These are phyloP conservation scores for Eledone cirrhosa DNA, from an alignment of 2,888 invertebrate species.

Conservation along the genomic window DNA sequence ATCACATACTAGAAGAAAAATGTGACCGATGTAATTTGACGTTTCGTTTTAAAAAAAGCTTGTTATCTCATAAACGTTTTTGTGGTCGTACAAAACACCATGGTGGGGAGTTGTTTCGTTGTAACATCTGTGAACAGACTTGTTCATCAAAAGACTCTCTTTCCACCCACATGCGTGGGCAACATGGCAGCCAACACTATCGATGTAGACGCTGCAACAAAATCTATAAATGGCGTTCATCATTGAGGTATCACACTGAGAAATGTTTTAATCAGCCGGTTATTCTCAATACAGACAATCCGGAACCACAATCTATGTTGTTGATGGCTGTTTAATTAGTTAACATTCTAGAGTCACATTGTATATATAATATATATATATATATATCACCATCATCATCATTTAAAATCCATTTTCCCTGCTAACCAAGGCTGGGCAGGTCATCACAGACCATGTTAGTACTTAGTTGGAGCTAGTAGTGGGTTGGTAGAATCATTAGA, in stretches of 20 bases:
- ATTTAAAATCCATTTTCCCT: too few relatives aligned
- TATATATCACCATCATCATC: too few relatives aligned
- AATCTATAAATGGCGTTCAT: slow-evolving; percentile 16
- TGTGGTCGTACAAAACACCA: slow-evolving; percentile 13
- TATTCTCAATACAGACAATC: background rate
- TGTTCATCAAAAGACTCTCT: slow-evolving; percentile 8
- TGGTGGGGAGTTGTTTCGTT: background rate
- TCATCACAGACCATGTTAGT: too few relatives aligned
- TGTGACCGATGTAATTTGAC: slow-evolving; percentile 17
- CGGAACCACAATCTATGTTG: background rate
- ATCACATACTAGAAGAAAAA: background rate
- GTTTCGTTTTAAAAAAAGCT: slow-evolving; percentile 13
- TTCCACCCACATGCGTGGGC: slow-evolving; percentile 14
- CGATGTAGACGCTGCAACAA: slow-evolving; percentile 4
- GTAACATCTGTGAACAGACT: slow-evolving; percentile 11
- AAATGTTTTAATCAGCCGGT: slow-evolving; percentile 3
- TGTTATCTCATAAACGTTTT: background rate
- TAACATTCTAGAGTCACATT: too few relatives aligned
- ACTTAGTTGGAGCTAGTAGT: too few relatives aligned
- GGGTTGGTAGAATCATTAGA: too few relatives aligned
- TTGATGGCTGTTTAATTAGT: background rate
- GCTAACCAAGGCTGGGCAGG: too few relatives aligned
- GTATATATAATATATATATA: too few relatives aligned
- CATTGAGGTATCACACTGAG: background rate
- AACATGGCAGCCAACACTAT: slow-evolving; percentile 15